Base-by-base conservation (phyloP, 2,113 vertebrate species). In the Lampris megalopsis region DNA sequence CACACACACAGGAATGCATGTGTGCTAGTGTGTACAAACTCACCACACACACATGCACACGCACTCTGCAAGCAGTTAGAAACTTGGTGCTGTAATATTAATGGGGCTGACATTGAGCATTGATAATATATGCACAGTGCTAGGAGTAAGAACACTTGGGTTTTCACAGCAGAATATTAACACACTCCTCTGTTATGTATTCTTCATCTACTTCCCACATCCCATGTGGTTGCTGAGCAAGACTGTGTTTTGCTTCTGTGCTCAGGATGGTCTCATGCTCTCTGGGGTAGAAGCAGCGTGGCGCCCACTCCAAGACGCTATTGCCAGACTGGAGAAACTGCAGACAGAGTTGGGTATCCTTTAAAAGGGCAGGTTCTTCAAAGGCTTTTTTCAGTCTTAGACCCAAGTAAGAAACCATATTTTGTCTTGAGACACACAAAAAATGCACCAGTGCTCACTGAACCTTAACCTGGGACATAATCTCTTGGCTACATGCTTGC, bases 231-330 rank as follows among this genome's bases (percentile, higher is more conserved):
- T 82, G 4, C 50, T 77, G 8, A 68, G 9, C 6, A 48, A 9
- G 37, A 50, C 3, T 9, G 6, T 11, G 7, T 11, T 48, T 5
- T 9, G 60, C 24, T 10, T 81, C 48, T 78, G 53, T 71, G n/a
- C 13, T 36, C 66, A 92, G 91, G 91, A 91, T 10, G 52, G 8
- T n/a, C 77, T 90, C 71, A 87, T 91, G 90, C 65, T 85, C 43
- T 86, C 83, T 0, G 91, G 91, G 1, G 13, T 73, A 13, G 71
- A 82, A 75, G 42, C 56, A 50, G 24, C 24, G 38, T 91, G 86
- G 77, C 1, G 9, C n/a, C 69, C 2, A 4, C 63, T 92, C 58
- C 87, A 88, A 45, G 85, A 90, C 3, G 77, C 77, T 41, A 71
- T 89, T 0, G 77, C 79, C 10, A 80, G 59, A 74, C 81, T 91